Evolutionary conservation across 2,888 invertebrate species (phyloP), one percentile per base, ranked within the genome.

Genomic region (Eristalis tenax): DNA sequence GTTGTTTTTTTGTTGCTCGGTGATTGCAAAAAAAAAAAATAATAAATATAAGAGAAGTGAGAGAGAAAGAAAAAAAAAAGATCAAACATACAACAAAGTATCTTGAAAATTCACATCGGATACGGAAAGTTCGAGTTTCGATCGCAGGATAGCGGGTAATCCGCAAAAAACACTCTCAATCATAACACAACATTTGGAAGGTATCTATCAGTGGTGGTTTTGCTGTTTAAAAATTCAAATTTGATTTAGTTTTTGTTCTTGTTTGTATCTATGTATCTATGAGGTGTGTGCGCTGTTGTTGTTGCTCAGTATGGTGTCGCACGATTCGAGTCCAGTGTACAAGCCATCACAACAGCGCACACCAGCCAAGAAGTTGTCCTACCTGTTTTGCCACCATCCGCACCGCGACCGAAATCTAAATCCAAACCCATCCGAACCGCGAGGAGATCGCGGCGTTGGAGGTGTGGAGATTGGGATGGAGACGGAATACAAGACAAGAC

Each of bases 121-220:
- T 50, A 50, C 50, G 50, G 50, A 50, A 50, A 50, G 50, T 50
- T 50, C 18, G 18, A 50, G 18, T 50, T 50, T 22, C 83, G 75
- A 83, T 83, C 87, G 75, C 87, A 87, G 87, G 87, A 87, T 83
- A 83, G 87, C 82, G 80, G 87, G 71, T 83, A 83, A 69, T 80
- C 86, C 82, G 86, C 86, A 86, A 78, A 86, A 82, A 79, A 32
- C 78, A 15, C 79, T 76, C 43, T 64, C 86, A 79, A 80, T 80
- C 83, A 87, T 87, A 87, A 76, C 87, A 59, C 83, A 87, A 57
- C 83, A 83, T 80, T 87, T 83, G 68, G 87, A 87, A 87, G 87
- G 87, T 87, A 87, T 57, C 59, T 59, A 59, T 59, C 32, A 8
- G 50, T 50, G 18, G 18, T 50, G 50, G 50, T 50, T 28, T 28